phyloP scores from a whole-genome alignment of 2,113 vertebrate genomes.

The Malurus elegans region DNA sequence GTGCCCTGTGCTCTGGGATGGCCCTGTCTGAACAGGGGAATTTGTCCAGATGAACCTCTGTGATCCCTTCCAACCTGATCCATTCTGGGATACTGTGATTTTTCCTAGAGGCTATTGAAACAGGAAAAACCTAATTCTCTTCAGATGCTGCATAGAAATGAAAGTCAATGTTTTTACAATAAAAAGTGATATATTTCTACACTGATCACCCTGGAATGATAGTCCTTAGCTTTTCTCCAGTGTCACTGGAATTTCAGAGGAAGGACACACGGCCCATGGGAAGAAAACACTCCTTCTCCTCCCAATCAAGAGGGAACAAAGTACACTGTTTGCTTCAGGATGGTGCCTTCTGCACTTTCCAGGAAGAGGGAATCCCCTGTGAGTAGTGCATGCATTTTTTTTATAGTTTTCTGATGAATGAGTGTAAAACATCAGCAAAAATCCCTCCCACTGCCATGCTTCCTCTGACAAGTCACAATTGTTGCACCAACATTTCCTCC shows the following conservation, averaged over 20 bases:
- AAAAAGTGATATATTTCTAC: neutral
- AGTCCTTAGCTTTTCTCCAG: neutral
- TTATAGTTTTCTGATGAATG: neutral
- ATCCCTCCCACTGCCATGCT: neutral
- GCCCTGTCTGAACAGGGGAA: rapidly evolving
- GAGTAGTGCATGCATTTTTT: neutral
- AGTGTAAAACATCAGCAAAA: neutral
- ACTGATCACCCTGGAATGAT: neutral
- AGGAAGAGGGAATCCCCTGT: neutral
- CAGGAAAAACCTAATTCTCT: neutral
- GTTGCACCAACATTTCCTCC: rapidly evolving
- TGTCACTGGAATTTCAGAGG: neutral
- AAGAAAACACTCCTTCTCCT: neutral
- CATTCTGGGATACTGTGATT: neutral
- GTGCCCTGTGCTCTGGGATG: rapidly evolving
- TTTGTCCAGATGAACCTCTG: neutral
- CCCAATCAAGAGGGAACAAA: neutral
- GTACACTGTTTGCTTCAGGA: neutral
- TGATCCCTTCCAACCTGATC: neutral
- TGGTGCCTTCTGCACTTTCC: neutral
- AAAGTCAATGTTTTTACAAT: neutral
- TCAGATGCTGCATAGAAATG: neutral
- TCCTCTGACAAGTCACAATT: neutral
- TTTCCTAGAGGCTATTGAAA: neutral
- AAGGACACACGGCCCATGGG: neutral